These are phyloP conservation scores for Rhinogobius similis DNA, from an alignment of 2,113 vertebrate species.

Conservation along the genomic window DNA sequence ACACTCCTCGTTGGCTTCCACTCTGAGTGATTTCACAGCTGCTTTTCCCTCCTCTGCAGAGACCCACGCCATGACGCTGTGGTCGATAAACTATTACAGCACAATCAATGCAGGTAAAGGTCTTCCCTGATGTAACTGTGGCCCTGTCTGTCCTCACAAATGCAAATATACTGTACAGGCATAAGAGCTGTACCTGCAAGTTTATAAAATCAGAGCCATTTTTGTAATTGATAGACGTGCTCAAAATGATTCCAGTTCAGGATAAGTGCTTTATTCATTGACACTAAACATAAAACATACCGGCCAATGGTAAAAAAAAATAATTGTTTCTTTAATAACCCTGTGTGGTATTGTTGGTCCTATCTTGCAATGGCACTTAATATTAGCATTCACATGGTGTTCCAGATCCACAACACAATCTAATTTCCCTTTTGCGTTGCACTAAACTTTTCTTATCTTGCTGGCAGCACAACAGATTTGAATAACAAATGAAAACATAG, in stretches of 20 bases:
- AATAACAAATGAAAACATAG: background rate
- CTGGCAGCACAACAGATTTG: too few relatives aligned
- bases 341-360: background rate
- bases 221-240: background rate
- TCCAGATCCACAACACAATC: too few relatives aligned
- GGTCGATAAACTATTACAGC: conserved; percentile 55
- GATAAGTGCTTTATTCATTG: too few relatives aligned
- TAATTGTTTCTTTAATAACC: background rate
- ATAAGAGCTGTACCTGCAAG: background rate
- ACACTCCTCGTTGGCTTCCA: background rate
- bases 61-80: background rate
- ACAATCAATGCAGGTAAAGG: conserved; percentile 28
- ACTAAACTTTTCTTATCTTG: too few relatives aligned
- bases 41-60: conserved; percentile 21
- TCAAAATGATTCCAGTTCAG: background rate
- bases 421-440: too few relatives aligned
- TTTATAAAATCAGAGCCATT: background rate
- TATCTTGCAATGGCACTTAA: background rate
- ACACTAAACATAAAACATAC: too few relatives aligned
- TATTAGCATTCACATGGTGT: background rate
- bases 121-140: conserved; percentile 12
- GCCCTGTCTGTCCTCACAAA: background rate
- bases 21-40: conserved; percentile 17
- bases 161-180: background rate
- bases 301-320: background rate